Percentiles rank a stretch among this genome's conserved stretches.
Conservation (phyloP, 2,113 vertebrate genomes). For the Strigops habroptila region DNA sequence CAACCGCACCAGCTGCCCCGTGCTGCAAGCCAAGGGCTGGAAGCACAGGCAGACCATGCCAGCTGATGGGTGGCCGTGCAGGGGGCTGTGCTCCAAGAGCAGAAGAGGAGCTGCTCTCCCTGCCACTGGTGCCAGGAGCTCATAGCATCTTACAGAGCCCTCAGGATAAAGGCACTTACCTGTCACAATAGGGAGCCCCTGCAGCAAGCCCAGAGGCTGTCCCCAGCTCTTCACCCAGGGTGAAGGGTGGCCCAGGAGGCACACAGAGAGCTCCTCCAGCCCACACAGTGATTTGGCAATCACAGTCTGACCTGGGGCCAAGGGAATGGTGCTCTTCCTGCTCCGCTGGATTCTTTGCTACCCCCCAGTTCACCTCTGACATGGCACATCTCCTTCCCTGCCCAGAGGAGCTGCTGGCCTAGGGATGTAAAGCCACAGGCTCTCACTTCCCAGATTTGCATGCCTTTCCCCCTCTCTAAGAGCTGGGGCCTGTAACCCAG, state of each 20-base stretch:
- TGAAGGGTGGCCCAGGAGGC: background rate
- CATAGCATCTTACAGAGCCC: background rate
- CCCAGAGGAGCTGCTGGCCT: background rate
- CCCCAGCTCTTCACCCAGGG: background rate
- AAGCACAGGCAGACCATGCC: background rate
- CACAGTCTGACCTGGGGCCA: background rate
- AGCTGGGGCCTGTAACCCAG: background rate
- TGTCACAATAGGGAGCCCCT: background rate
- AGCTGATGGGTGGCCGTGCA: fast-evolving
- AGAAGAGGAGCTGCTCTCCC: background rate
- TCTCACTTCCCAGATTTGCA: background rate
- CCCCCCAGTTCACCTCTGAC: background rate
- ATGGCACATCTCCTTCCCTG: background rate
- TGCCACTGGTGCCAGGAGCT: background rate
- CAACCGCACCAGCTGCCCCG: background rate
- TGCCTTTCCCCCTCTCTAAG: background rate
- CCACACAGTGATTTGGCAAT: background rate
- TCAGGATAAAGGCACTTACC: background rate
- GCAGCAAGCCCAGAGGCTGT: background rate
- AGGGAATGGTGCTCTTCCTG: background rate
- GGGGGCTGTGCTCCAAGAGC: background rate
- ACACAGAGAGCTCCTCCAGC: background rate
- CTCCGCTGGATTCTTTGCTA: background rate
- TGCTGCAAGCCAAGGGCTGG: background rate
- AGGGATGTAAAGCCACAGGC: background rate